Conservation (phyloP, 1,140 invertebrate species). For the Mycetomoellerius zeteki region DNA sequence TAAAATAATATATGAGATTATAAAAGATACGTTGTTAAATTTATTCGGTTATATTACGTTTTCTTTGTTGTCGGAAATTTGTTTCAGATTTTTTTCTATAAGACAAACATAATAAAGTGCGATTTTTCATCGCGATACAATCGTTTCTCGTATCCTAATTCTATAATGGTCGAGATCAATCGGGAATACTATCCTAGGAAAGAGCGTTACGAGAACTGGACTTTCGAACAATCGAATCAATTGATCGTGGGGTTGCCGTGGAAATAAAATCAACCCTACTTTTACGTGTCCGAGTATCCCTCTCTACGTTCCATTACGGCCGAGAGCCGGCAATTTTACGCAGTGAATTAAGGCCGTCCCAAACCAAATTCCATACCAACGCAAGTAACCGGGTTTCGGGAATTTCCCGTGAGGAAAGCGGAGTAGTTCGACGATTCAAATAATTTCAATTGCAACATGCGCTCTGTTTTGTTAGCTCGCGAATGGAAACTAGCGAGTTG, state of each 20-base stretch:
- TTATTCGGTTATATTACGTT: background rate
- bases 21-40: background rate
- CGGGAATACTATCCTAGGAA: conserved; percentile 16
- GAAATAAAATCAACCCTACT: conserved; percentile 68
- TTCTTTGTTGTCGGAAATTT: background rate
- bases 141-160: conserved; percentile 28
- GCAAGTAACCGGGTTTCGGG: conserved; percentile 50
- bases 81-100: background rate
- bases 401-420: conserved; percentile 52
- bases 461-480: conserved; percentile 50
- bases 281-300: conserved; percentile 63
- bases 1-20: background rate
- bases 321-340: conserved; percentile 60
- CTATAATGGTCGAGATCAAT: conserved; percentile 21
- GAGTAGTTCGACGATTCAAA: conserved; percentile 3
- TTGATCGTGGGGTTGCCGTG: conserved; percentile 40
- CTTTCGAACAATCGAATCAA: conserved; percentile 66
- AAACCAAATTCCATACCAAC: conserved; percentile 45
- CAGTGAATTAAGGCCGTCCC: conserved; percentile 62
- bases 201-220: conserved; percentile 34
- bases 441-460: background rate
- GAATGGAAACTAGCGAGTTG: conserved; percentile 50
- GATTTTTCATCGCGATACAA: conserved; percentile 44
- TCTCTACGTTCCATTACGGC: conserved; percentile 46
- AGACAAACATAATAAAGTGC: conserved; percentile 7